A percentile compares a stretch with the other conserved stretches of the same genome.
Conservation (phyloP, 2,113 vertebrate species). For the Rhinopithecus roxellana region DNA sequence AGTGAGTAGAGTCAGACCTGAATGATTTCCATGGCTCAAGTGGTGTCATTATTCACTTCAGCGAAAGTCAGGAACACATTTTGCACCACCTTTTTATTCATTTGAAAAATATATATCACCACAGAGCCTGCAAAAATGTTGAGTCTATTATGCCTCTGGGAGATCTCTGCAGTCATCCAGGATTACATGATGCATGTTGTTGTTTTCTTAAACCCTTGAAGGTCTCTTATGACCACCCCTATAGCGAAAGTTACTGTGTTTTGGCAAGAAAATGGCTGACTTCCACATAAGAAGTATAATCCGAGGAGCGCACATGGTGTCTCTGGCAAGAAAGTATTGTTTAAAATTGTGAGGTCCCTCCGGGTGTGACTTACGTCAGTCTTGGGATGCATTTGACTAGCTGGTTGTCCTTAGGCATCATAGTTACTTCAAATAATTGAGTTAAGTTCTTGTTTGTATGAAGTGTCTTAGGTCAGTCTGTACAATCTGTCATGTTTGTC, state of each 20-base stretch:
- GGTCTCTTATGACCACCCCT: not conserved
- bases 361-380: not conserved
- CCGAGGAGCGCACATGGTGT: not conserved
- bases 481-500: not conserved
- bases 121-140: not conserved
- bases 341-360: not conserved
- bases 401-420: not conserved
- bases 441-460: not conserved
- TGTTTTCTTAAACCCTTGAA: not conserved
- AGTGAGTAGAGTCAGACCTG: not conserved
- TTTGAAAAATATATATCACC: conserved; percentile 13
- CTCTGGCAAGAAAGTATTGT: not conserved
- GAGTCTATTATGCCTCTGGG: not conserved
- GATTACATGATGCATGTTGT: too few species aligned
- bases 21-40: not conserved
- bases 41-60: not conserved
- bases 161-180: not conserved
- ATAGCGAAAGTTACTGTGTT: not conserved
- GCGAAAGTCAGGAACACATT: not conserved
- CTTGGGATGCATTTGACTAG: not conserved
- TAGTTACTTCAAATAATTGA: not conserved
- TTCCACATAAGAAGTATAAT: not conserved
- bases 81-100: not conserved
- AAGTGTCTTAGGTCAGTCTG: not conserved
- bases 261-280: not conserved